phyloP scores from a whole-genome alignment of 2,888 invertebrate species.

The Cosmia trapezina region DNA sequence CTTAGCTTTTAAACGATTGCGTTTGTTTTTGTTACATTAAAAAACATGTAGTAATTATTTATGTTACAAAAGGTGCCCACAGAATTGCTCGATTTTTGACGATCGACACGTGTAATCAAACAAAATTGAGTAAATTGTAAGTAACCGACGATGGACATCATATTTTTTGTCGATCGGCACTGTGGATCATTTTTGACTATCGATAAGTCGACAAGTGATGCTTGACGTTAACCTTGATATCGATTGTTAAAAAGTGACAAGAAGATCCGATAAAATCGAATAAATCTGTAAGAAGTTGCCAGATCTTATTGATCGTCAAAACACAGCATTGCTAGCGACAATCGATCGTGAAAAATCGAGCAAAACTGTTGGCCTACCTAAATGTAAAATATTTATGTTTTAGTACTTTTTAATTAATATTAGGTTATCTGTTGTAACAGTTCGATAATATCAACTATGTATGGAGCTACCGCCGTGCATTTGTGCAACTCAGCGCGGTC shows the following conservation, averaged over 20 bases:
- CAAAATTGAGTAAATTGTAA: too few species aligned
- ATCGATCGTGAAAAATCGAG: not conserved
- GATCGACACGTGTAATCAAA: not conserved
- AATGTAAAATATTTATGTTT: too few species aligned
- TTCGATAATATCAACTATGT: not conserved
- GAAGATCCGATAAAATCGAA: not conserved
- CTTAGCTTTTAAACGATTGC: slow-evolving; percentile 2
- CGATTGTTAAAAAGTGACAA: not conserved
- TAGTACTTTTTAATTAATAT: too few species aligned
- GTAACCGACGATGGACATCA: too few species aligned
- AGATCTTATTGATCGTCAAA: not conserved
- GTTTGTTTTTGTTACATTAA: not conserved
- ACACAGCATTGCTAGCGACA: not conserved
- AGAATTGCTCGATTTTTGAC: not conserved
- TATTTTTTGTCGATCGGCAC: not conserved
- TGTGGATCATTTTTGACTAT: not conserved
- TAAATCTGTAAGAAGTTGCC: not conserved
- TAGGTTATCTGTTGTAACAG: too few species aligned
- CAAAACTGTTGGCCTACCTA: too few species aligned
- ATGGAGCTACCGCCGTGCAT: not conserved
- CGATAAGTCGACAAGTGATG: not conserved
- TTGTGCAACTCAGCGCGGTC: slow-evolving; percentile 4
- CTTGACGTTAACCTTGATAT: not conserved
- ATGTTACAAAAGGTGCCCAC: not conserved
- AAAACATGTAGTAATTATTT: not conserved